A percentile compares a stretch with the other conserved stretches of the same genome.
Evolutionary conservation across 2,113 vertebrate genomes (phyloP).

Genomic region (Shinisaurus crocodilurus): DNA sequence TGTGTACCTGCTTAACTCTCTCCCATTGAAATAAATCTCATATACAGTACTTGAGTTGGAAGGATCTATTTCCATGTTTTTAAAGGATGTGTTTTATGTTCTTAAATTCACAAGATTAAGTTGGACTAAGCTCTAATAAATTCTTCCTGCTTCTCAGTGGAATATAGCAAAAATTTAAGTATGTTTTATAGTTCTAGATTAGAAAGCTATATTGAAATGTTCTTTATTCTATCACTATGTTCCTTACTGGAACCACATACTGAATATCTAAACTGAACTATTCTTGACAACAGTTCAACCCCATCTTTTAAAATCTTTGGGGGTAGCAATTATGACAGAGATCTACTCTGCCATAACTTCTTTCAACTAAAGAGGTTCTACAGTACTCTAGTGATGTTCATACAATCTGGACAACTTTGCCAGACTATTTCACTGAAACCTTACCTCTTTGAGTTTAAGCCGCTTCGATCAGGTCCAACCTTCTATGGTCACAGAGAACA

Average conservation of each 20-base stretch:
- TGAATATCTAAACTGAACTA: neutral
- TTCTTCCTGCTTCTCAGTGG: neutral
- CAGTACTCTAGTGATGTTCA: neutral
- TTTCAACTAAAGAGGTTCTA: neutral
- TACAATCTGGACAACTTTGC: neutral
- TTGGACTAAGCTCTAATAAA: neutral
- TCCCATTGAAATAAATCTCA: neutral
- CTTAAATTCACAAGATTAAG: neutral
- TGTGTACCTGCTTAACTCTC: neutral
- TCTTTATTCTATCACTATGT: neutral
- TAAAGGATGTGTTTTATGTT: neutral
- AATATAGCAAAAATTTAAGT: too few relatives aligned
- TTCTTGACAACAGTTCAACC: neutral
- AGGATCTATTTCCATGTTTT: neutral
- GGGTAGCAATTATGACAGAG: neutral
- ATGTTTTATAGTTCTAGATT: neutral
- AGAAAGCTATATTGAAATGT: neutral
- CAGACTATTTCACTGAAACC: too few relatives aligned
- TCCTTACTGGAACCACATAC: neutral
- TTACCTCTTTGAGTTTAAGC: too few relatives aligned
- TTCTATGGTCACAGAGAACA: too few relatives aligned
- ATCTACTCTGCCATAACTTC: neutral
- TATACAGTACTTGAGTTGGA: too few relatives aligned
- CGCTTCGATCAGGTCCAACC: too few relatives aligned
- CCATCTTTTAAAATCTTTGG: neutral